These are phyloP conservation scores for Naso thynnoides DNA, from an alignment of 2,797 vertebrate species.

Conservation along the genomic window DNA sequence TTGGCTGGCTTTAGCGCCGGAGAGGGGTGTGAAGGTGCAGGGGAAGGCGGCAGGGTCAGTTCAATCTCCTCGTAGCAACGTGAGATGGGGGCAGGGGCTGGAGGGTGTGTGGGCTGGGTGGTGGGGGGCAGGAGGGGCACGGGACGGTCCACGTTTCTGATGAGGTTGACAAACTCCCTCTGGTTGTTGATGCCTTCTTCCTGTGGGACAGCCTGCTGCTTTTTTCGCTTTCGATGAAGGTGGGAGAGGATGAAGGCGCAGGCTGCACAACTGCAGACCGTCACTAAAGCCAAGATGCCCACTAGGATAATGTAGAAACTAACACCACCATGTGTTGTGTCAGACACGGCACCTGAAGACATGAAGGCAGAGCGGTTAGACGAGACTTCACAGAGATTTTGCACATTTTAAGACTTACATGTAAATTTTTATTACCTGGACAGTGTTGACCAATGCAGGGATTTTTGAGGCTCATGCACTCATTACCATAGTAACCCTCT, in stretches of 20 bases:
- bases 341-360: constrained; percentile 76
- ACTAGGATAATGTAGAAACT: constrained; percentile 83
- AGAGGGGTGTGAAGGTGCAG: constrained; percentile 71
- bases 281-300: constrained; percentile 75
- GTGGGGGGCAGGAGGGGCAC: constrained; percentile 58
- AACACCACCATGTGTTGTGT: constrained; percentile 62
- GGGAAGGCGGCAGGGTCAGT: constrained; percentile 78
- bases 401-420: neutral
- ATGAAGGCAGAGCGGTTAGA: neutral
- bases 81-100: constrained; percentile 41
- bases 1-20: constrained; percentile 78
- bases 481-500: constrained; percentile 80
- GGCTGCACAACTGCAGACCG: constrained; percentile 69
- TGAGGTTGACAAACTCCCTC: constrained; percentile 85
- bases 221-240: constrained; percentile 79
- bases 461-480: constrained; percentile 79
- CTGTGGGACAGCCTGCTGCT: constrained; percentile 72
- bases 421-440: constrained; percentile 70
- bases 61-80: constrained; percentile 85
- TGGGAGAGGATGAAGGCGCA: constrained; percentile 80
- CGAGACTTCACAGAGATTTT: neutral
- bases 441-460: constrained; percentile 82
- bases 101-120: constrained; percentile 28
- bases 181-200: constrained; percentile 87
- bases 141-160: constrained; percentile 83